Evolutionary conservation across 2,797 vertebrate genomes (phyloP).

Genomic region (Zalophus californianus): DNA sequence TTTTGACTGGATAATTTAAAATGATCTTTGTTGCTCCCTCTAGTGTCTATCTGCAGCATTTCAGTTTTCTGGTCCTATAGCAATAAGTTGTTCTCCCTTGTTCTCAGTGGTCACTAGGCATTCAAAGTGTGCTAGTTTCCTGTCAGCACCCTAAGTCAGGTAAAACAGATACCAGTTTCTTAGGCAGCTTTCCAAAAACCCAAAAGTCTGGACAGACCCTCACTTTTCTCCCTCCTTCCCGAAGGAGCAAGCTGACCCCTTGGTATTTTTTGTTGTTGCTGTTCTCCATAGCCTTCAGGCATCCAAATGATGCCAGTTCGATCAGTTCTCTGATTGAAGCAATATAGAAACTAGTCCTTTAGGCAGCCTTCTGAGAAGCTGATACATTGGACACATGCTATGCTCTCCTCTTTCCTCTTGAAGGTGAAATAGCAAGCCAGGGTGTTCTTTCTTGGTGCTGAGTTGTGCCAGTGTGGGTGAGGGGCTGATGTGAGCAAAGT

Average conservation of each 20-base stretch:
- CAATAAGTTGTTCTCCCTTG: background rate
- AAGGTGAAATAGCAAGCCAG: background rate
- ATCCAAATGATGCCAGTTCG: background rate
- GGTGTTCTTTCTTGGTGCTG: background rate
- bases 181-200: background rate
- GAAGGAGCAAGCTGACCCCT: background rate
- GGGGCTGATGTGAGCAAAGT: background rate
- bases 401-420: background rate
- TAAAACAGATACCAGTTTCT: background rate
- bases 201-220: background rate
- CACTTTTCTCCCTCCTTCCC: background rate
- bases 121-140: background rate
- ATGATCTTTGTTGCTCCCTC: background rate
- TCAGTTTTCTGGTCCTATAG: background rate
- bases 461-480: background rate
- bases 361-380: background rate
- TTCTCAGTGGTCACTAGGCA: background rate
- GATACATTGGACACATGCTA: background rate
- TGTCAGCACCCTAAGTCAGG: background rate
- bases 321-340: background rate
- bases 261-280: background rate
- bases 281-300: background rate
- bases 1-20: background rate
- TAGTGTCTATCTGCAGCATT: background rate
- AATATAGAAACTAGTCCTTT: background rate